Evolutionary conservation across 2,888 invertebrate genomes (phyloP).

Genomic region (Drosophila falleni): DNA sequence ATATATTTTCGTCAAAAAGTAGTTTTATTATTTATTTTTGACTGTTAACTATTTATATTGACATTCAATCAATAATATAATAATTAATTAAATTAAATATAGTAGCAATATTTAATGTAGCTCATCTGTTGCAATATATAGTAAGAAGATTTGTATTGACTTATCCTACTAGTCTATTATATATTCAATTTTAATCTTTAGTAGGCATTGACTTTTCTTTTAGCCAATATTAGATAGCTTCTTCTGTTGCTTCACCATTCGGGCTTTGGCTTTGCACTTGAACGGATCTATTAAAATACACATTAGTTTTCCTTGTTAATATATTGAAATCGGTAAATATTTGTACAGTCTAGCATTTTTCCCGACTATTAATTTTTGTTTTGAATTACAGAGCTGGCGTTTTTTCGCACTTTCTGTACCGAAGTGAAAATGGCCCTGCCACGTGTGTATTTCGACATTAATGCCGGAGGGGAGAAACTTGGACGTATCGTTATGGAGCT

Average conservation of each 20-base stretch:
- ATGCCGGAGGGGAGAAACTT: slow-evolving; percentile 41
- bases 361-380: not conserved
- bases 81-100: not conserved
- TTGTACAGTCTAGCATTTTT: not conserved
- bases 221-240: not conserved
- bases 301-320: not conserved
- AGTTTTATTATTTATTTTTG: no score
- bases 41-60: no score
- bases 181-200: not conserved
- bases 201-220: slow-evolving; percentile 25
- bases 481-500: slow-evolving; percentile 87
- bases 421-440: slow-evolving; percentile 43
- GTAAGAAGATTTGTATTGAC: not conserved
- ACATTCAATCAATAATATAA: not conserved
- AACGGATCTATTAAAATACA: slow-evolving; percentile 21
- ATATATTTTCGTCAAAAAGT: no score
- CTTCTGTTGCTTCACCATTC: slow-evolving; percentile 15
- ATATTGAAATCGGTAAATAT: slow-evolving; percentile 24
- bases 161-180: not conserved
- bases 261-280: not conserved
- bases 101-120: not conserved
- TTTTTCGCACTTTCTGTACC: slow-evolving; percentile 17
- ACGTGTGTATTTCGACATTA: slow-evolving; percentile 60
- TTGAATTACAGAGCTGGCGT: slow-evolving; percentile 37
- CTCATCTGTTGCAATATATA: not conserved